Evolutionary conservation across 2,113 vertebrate species (phyloP).

Genomic region (Emydocephalus ijimae): DNA sequence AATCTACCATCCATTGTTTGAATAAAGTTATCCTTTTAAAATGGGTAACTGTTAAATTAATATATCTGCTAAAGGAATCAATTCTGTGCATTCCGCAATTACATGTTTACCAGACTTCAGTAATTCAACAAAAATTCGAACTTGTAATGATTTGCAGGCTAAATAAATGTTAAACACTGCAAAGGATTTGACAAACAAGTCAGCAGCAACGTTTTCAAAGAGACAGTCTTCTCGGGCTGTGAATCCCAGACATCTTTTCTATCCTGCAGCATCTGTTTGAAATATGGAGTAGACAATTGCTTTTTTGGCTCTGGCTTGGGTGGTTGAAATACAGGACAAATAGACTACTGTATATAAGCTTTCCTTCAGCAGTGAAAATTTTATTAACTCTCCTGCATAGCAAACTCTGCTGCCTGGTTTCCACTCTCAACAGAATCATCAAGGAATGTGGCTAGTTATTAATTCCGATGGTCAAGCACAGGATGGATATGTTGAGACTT

Average conservation of each 20-base stretch:
- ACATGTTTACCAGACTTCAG: conserved; percentile 63
- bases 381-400: conserved; percentile 70
- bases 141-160: conserved; percentile 69
- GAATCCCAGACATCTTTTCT: conserved; percentile 73
- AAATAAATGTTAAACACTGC: conserved; percentile 75
- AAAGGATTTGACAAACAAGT: conserved; percentile 74
- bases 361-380: conserved; percentile 70
- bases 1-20: background rate
- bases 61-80: conserved; percentile 53
- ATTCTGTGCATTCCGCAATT: conserved; percentile 22
- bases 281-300: conserved; percentile 82
- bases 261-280: conserved; percentile 87
- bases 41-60: conserved; percentile 47
- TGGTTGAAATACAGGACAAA: conserved; percentile 83
- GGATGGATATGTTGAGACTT: conserved; percentile 57
- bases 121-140: conserved; percentile 67
- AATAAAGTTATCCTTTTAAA: conserved; percentile 26
- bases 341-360: conserved; percentile 79
- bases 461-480: conserved; percentile 62
- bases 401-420: conserved; percentile 56
- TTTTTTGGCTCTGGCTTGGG: conserved; percentile 80
- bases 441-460: conserved; percentile 66
- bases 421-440: conserved; percentile 60
- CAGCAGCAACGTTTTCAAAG: conserved; percentile 70
- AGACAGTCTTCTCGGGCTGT: conserved; percentile 74